phyloP scores from a whole-genome alignment of 2,888 invertebrate species.

The Xanthia togata region DNA sequence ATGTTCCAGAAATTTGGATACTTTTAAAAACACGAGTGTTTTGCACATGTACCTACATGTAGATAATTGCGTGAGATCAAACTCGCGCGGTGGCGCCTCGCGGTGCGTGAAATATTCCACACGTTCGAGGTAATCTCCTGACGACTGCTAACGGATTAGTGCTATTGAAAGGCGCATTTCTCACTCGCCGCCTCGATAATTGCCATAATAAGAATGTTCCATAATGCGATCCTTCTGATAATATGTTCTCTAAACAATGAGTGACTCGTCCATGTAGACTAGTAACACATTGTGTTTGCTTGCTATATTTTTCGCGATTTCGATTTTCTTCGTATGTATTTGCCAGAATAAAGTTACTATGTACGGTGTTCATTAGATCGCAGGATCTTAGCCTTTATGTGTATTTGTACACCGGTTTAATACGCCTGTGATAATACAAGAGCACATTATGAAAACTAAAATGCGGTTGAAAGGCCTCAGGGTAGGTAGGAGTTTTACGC shows the following conservation, averaged over 20 bases:
- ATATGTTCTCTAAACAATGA: conserved; percentile 73
- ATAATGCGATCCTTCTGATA: conserved; percentile 70
- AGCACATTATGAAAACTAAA: conserved; percentile 55
- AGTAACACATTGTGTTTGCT: conserved; percentile 71
- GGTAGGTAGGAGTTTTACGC: conserved; percentile 3
- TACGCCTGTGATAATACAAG: conserved; percentile 66
- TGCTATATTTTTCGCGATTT: conserved; percentile 73
- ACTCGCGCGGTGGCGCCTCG: conserved; percentile 68
- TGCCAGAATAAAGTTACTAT: conserved; percentile 63
- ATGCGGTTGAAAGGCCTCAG: conserved; percentile 54
- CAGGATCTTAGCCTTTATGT: conserved; percentile 56
- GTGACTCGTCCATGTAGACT: conserved; percentile 60
- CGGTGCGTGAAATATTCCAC: conserved; percentile 69
- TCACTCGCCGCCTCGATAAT: conserved; percentile 69
- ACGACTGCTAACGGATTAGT: conserved; percentile 56
- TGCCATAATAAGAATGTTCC: conserved; percentile 78
- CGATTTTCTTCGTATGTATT: conserved; percentile 68
- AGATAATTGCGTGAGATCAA: conserved; percentile 60
- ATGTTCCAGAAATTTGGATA: conserved; percentile 29
- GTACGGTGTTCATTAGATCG: conserved; percentile 67
- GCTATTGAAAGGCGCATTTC: conserved; percentile 61
- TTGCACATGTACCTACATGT: conserved; percentile 32
- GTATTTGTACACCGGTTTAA: conserved; percentile 71
- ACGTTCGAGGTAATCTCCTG: conserved; percentile 63
- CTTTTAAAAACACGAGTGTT: conserved; percentile 33